A percentile compares a stretch with the other conserved stretches of the same genome.
Evolutionary conservation across 30 jellyfish, hydroid and myxozoan species (phyloP).

Genomic region (Aurelia aurita): DNA sequence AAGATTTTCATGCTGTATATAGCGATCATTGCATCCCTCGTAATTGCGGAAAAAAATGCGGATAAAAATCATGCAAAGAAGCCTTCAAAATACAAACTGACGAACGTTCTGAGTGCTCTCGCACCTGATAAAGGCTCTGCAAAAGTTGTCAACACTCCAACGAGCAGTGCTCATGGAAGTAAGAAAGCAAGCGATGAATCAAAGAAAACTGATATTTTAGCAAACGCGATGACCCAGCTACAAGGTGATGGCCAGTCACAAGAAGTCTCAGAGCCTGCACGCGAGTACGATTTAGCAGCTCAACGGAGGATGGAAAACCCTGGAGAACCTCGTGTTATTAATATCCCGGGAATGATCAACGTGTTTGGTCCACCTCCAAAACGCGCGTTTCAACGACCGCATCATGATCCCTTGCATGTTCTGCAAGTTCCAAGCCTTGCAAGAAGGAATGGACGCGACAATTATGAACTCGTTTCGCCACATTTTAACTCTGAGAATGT

Average conservation of each 20-base stretch:
- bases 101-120: slow-evolving; percentile 79
- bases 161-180: background rate
- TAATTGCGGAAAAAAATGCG: background rate
- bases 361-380: slow-evolving; percentile 98
- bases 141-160: slow-evolving; percentile 6
- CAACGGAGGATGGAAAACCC: slow-evolving; percentile 54
- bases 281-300: slow-evolving; percentile 44
- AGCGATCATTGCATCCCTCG: slow-evolving; percentile 1
- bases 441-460: slow-evolving; percentile 62
- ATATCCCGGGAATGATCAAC: slow-evolving; percentile 95
- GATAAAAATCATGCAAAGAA: slow-evolving; percentile 29
- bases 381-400: slow-evolving; percentile 35
- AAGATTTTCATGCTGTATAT: slow-evolving; percentile 14
- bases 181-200: slow-evolving; percentile 15
- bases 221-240: slow-evolving; percentile 59
- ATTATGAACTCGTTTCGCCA: slow-evolving; percentile 64
- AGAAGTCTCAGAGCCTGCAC: slow-evolving; percentile 58
- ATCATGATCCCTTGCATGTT: slow-evolving; percentile 88
- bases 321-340: slow-evolving; percentile 66
- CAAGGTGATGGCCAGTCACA: slow-evolving; percentile 28
- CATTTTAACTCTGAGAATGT: slow-evolving; percentile 45
- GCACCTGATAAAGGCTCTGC: slow-evolving; percentile 74
- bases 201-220: slow-evolving; percentile 85
- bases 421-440: slow-evolving; percentile 86
- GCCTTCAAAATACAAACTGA: slow-evolving; percentile 64